A percentile compares a stretch with the other conserved stretches of the same genome.
These are phyloP conservation scores for Ceramica pisi DNA, from an alignment of 2,888 invertebrate genomes.

Conservation along the genomic window DNA sequence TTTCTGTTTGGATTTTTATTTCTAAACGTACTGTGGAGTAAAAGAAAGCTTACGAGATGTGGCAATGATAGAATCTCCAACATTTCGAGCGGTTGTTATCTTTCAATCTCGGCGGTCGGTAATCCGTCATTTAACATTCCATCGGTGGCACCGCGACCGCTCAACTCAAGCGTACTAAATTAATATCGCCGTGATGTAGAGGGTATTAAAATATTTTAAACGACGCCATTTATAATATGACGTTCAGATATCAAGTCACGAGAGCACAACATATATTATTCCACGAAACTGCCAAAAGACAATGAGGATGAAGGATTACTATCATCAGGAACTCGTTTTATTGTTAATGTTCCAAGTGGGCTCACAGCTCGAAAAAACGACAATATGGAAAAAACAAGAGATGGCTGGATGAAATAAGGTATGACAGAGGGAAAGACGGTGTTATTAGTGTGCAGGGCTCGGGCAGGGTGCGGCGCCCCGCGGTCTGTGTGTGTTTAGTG, in stretches of 20 bases:
- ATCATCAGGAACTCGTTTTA: constrained; percentile 89
- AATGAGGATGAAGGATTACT: constrained; percentile 90
- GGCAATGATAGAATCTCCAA: constrained; percentile 80
- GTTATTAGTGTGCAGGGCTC: constrained; percentile 85
- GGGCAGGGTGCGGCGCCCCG: constrained; percentile 87
- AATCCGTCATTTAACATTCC: constrained; percentile 91
- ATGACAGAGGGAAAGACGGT: constrained; percentile 88
- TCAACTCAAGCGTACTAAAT: constrained; percentile 89
- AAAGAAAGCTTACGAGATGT: constrained; percentile 69
- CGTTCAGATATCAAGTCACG: constrained; percentile 89
- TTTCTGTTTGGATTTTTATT: constrained; percentile 11
- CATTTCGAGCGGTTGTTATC: constrained; percentile 84
- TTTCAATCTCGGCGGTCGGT: constrained; percentile 86
- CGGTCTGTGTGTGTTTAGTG: constrained; percentile 90
- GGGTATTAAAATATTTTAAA: constrained; percentile 91
- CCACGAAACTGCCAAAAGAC: constrained; percentile 90
- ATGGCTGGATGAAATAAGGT: constrained; percentile 86
- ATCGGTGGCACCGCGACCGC: constrained; percentile 86
- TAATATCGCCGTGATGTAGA: constrained; percentile 89
- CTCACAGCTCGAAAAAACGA: constrained; percentile 81
- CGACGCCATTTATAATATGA: constrained; percentile 90
- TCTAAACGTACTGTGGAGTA: constrained; percentile 32
- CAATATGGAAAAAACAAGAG: constrained; percentile 86
- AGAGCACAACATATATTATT: constrained; percentile 89
- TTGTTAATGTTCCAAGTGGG: constrained; percentile 86